Evolutionary conservation across 2,888 invertebrate genomes (phyloP).

Genomic region (Melipona bicolor): DNA sequence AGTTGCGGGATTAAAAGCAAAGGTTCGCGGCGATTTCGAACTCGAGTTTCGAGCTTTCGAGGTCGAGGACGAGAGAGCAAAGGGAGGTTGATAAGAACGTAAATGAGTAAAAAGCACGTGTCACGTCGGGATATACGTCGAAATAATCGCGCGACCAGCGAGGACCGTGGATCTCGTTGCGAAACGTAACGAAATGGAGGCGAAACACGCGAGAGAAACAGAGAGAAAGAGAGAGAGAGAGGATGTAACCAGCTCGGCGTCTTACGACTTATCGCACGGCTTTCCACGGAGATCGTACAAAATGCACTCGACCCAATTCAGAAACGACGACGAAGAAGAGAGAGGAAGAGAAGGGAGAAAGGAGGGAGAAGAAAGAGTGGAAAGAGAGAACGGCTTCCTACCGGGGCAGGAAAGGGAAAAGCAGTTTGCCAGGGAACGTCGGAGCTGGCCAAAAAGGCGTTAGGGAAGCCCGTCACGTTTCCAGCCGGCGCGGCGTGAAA

Average conservation of each 20-base stretch:
- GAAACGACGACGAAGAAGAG: slow-evolving; percentile 26
- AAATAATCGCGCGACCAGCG: slow-evolving; percentile 40
- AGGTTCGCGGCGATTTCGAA: too few relatives aligned
- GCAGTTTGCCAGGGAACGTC: slow-evolving; percentile 65
- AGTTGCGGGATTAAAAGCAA: neutral
- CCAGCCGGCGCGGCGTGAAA: slow-evolving; percentile 58
- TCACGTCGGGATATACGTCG: slow-evolving; percentile 1
- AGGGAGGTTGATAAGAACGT: neutral
- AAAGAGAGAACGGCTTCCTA: slow-evolving; percentile 28
- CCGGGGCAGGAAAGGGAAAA: slow-evolving; percentile 50
- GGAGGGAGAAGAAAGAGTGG: neutral
- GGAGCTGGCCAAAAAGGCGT: slow-evolving; percentile 57
- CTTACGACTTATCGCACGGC: slow-evolving; percentile 56
- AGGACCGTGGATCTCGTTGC: slow-evolving; percentile 35
- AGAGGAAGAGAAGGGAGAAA: slow-evolving; percentile 16
- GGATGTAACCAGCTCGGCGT: slow-evolving; percentile 49
- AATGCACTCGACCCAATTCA: slow-evolving; percentile 54
- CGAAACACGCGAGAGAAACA: slow-evolving; percentile 55
- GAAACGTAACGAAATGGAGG: slow-evolving; percentile 58
- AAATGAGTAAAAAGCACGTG: slow-evolving; percentile 1
- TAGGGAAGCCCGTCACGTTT: slow-evolving; percentile 68
- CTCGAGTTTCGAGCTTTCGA: too few relatives aligned
- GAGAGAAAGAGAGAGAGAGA: slow-evolving; percentile 1
- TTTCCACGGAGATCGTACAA: slow-evolving; percentile 38
- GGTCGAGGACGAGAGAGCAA: neutral